Conservation (phyloP, 1,140 invertebrate genomes). For the Heliconius himera region DNA sequence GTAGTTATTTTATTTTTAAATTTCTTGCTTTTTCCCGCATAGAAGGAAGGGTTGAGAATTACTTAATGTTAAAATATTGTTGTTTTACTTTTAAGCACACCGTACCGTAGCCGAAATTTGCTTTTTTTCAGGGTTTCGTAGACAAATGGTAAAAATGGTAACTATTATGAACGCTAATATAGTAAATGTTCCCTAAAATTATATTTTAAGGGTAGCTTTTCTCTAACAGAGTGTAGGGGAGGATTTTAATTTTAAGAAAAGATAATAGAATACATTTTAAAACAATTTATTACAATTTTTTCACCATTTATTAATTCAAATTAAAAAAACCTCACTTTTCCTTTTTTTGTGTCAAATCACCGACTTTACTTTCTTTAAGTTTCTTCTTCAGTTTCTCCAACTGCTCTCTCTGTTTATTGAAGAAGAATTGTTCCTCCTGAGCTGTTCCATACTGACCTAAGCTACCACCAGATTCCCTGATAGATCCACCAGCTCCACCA, state of each 20-base stretch:
- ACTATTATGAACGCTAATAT: no score
- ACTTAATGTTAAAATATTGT: no score
- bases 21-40: no score
- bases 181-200: no score
- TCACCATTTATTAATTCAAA: background rate
- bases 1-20: no score
- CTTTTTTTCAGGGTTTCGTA: no score
- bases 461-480: constrained; percentile 61
- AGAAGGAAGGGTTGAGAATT: no score
- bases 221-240: no score
- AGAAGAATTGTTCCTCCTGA: constrained; percentile 67
- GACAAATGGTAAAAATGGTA: no score
- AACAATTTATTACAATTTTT: background rate
- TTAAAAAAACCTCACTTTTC: constrained; percentile 34
- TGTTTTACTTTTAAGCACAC: no score
- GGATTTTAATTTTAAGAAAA: background rate
- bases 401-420: constrained; percentile 60
- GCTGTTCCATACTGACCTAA: constrained; percentile 59
- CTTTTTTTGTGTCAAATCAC: constrained; percentile 43
- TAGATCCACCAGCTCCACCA: constrained; percentile 54
- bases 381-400: constrained; percentile 60
- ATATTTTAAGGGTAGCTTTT: no score
- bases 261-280: background rate
- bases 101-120: no score
- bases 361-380: constrained; percentile 42